Conservation (phyloP, 2,113 vertebrate species). For the Vidua macroura region DNA sequence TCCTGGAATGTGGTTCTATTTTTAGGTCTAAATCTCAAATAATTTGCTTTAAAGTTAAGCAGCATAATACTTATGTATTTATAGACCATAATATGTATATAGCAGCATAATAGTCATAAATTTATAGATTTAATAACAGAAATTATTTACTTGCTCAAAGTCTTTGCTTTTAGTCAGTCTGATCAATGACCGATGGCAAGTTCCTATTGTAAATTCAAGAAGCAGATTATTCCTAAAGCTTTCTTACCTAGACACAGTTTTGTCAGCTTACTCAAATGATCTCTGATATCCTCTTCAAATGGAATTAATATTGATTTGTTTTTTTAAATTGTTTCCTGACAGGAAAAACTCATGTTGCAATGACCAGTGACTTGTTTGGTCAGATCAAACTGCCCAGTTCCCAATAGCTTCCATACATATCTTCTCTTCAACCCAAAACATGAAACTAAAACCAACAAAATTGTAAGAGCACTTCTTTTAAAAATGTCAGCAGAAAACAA, state of each 20-base stretch:
- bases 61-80: background rate
- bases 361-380: background rate
- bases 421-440: background rate
- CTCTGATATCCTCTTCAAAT: background rate
- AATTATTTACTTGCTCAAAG: background rate
- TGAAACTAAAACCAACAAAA: background rate
- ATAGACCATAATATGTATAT: background rate
- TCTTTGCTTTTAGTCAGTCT: background rate
- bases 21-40: background rate
- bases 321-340: background rate
- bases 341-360: background rate
- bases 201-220: background rate
- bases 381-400: background rate
- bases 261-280: background rate
- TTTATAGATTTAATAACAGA: background rate
- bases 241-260: background rate
- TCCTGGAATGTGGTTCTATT: background rate
- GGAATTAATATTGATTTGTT: background rate
- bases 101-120: background rate
- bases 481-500: background rate
- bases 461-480: background rate
- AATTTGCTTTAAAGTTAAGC: background rate
- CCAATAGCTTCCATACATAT: background rate
- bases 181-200: background rate
- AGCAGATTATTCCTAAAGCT: background rate